Percentiles rank a stretch among this genome's conserved stretches.
Conservation (phyloP, 2,113 vertebrate species). For the Lanius collurio region DNA sequence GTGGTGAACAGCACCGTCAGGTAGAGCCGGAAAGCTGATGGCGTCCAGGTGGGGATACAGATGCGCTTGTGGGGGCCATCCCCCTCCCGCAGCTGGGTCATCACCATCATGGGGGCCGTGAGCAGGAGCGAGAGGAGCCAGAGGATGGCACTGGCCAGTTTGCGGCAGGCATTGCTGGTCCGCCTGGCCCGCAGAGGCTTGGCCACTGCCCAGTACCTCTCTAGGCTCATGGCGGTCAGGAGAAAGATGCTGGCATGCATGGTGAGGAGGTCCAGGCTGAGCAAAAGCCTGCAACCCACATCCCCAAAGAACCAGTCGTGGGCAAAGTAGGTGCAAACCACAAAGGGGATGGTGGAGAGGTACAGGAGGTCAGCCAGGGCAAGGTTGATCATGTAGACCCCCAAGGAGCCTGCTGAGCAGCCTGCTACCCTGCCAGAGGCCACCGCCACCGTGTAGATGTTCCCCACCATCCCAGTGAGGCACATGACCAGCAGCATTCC, state of each 20-base stretch:
- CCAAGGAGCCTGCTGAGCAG: constrained; percentile 77
- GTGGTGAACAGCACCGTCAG: constrained; percentile 80
- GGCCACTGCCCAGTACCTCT: constrained; percentile 83
- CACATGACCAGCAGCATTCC: constrained; percentile 78
- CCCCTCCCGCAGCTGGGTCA: constrained; percentile 78
- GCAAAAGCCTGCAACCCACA: constrained; percentile 80
- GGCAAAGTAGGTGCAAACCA: constrained; percentile 84
- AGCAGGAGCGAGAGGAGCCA: constrained; percentile 77
- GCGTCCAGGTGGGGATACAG: constrained; percentile 83
- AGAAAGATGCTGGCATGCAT: constrained; percentile 87
- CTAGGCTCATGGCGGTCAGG: constrained; percentile 83
- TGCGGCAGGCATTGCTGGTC: not conserved
- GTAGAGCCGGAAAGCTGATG: constrained; percentile 76
- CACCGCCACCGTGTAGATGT: constrained; percentile 79
- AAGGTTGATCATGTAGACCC: constrained; percentile 83
- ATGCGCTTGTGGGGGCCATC: constrained; percentile 72
- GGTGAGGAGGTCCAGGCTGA: constrained; percentile 88
- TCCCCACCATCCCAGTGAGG: constrained; percentile 77
- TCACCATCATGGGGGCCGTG: constrained; percentile 83
- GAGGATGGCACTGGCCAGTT: constrained; percentile 61
- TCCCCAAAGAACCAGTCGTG: constrained; percentile 86
- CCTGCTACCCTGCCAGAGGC: constrained; percentile 66
- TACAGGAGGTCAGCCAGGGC: constrained; percentile 86
- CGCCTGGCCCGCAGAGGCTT: constrained; percentile 69
- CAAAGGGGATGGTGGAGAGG: constrained; percentile 87